Evolutionary conservation across 92 coral and sea anemone species (phyloP).

Genomic region (Porites divaricata): DNA sequence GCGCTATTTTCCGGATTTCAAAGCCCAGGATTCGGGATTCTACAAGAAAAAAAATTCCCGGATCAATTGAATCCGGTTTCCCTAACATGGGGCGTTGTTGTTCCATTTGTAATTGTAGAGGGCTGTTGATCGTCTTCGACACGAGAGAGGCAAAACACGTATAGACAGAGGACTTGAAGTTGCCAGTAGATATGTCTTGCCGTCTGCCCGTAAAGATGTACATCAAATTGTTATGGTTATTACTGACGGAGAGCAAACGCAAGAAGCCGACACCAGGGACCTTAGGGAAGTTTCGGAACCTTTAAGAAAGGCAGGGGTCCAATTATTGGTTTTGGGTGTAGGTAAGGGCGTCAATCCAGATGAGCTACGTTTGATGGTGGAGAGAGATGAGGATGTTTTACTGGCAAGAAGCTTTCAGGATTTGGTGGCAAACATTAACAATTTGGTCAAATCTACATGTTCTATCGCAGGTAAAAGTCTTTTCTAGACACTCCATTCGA

Average conservation of each 20-base stretch:
- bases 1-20: too few relatives aligned
- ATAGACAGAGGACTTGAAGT: slow-evolving; percentile 73
- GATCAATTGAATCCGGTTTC: too few relatives aligned
- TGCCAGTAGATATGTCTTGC: slow-evolving; percentile 55
- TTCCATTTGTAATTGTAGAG: slow-evolving; percentile 4
- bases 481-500: too few relatives aligned
- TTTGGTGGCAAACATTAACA: slow-evolving; percentile 32
- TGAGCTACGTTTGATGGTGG: slow-evolving; percentile 65
- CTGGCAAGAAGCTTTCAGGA: slow-evolving; percentile 33
- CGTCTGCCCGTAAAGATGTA: slow-evolving; percentile 71
- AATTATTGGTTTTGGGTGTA: slow-evolving; percentile 71
- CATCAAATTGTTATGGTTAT: slow-evolving; percentile 72
- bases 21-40: too few relatives aligned
- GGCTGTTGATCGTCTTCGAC: slow-evolving; percentile 69
- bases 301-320: slow-evolving; percentile 58
- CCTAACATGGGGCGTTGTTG: too few relatives aligned
- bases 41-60: too few relatives aligned
- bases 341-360: slow-evolving; percentile 55
- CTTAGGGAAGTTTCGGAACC: slow-evolving; percentile 52
- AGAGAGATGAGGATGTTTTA: slow-evolving; percentile 60
- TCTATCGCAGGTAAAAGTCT: slow-evolving; percentile 20
- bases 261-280: slow-evolving; percentile 37
- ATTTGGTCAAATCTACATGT: slow-evolving; percentile 23
- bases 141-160: slow-evolving; percentile 67
- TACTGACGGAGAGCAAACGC: slow-evolving; percentile 75